Evolutionary conservation across 2,888 invertebrate species (phyloP).

Genomic region (Pardosa pseudoannulata): DNA sequence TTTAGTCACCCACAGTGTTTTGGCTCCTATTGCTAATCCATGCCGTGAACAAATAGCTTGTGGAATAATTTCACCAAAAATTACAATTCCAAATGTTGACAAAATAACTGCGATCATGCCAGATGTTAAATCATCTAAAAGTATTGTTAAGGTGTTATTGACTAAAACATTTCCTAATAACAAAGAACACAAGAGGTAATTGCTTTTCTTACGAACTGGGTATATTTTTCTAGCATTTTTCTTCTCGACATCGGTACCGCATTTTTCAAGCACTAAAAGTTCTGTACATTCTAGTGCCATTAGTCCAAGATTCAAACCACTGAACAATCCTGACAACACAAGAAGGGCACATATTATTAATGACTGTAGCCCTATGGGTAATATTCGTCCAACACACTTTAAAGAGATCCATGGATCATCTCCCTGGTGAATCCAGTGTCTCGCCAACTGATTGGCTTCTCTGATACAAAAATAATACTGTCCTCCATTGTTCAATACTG

Average conservation of each 20-base stretch:
- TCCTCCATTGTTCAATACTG: background rate
- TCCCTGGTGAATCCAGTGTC: constrained; percentile 75
- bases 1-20: constrained; percentile 93
- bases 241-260: constrained; percentile 85
- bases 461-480: constrained; percentile 52
- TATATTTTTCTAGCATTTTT: constrained; percentile 89
- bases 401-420: constrained; percentile 76
- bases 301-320: constrained; percentile 95
- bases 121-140: constrained; percentile 78
- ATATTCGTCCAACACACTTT: constrained; percentile 82
- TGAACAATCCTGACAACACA: constrained; percentile 94
- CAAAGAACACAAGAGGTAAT: constrained; percentile 87
- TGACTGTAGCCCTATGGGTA: constrained; percentile 85
- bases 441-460: background rate
- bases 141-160: constrained; percentile 78
- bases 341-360: constrained; percentile 81
- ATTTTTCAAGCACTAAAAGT: constrained; percentile 93
- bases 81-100: constrained; percentile 78
- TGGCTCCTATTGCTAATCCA: constrained; percentile 95
- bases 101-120: constrained; percentile 77
- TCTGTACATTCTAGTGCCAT: constrained; percentile 98
- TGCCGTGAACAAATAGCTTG: constrained; percentile 88
- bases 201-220: constrained; percentile 95
- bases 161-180: constrained; percentile 80
- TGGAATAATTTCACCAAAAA: constrained; percentile 78